These are phyloP conservation scores for Diplogasteroides magnus DNA, from an alignment of 1,140 invertebrate genomes.

Conservation along the genomic window DNA sequence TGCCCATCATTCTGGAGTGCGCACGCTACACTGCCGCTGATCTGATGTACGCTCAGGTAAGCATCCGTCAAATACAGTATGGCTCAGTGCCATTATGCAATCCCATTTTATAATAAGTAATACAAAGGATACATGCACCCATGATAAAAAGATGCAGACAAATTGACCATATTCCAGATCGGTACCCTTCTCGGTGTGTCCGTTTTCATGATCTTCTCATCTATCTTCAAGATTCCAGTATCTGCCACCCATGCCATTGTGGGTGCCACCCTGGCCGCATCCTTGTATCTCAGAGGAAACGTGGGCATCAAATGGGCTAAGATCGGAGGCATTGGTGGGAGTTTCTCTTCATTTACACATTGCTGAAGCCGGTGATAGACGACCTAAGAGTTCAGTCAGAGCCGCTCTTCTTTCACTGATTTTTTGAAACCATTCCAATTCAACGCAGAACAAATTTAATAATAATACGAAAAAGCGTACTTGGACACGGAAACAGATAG, in stretches of 20 bases:
- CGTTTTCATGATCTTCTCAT: constrained; percentile 83
- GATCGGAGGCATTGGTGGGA: constrained; percentile 71
- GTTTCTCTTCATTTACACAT: too few relatives aligned
- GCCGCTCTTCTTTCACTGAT: too few relatives aligned
- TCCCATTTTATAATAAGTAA: not conserved
- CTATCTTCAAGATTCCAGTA: constrained; percentile 84
- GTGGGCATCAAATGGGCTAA: constrained; percentile 76
- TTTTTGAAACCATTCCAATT: too few relatives aligned
- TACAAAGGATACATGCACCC: not conserved
- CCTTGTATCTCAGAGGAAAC: constrained; percentile 76
- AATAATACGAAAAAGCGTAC: too few relatives aligned
- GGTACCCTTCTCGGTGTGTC: constrained; percentile 66
- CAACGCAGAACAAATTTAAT: too few relatives aligned
- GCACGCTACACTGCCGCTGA: constrained; percentile 29
- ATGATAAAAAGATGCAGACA: too few relatives aligned
- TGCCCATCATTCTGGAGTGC: constrained; percentile 22
- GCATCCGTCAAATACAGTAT: not conserved
- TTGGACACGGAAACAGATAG: too few relatives aligned
- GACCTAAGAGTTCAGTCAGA: too few relatives aligned
- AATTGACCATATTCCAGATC: too few relatives aligned
- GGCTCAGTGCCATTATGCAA: not conserved
- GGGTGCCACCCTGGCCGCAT: constrained; percentile 89
- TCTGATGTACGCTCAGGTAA: constrained; percentile 14
- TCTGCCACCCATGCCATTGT: constrained; percentile 90
- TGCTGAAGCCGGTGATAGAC: too few relatives aligned